Evolutionary conservation across 2,888 invertebrate genomes (phyloP).

Genomic region (Microchrysa polita): DNA sequence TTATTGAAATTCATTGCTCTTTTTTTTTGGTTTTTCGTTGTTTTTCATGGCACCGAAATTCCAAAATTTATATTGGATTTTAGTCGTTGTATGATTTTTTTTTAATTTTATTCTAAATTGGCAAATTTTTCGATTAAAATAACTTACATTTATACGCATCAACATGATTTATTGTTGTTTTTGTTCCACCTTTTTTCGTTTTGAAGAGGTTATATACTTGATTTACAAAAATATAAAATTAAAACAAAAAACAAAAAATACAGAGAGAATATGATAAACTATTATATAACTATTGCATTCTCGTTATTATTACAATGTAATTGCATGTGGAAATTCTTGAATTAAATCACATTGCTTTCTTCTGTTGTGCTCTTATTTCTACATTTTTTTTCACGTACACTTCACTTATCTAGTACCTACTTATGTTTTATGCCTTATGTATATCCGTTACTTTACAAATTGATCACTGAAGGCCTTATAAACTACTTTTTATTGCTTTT

Average conservation of each 20-base stretch:
- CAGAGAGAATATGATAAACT: too few relatives aligned
- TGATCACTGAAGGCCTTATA: conserved; percentile 51
- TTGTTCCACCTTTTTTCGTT: too few relatives aligned
- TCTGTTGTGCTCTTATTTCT: background rate
- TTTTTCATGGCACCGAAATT: background rate
- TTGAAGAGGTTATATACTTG: background rate
- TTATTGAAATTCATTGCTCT: conserved; percentile 24
- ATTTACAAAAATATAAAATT: background rate
- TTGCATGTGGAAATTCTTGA: conserved; percentile 7
- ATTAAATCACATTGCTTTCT: conserved; percentile 30
- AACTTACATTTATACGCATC: too few relatives aligned
- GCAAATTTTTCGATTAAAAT: too few relatives aligned
- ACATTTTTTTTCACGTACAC: conserved; percentile 16
- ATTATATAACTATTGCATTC: background rate
- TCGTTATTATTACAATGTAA: conserved; percentile 2
- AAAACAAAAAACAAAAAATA: too few relatives aligned
- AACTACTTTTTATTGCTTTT: conserved; percentile 62
- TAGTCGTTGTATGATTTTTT: too few relatives aligned
- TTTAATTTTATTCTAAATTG: too few relatives aligned
- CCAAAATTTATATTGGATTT: too few relatives aligned
- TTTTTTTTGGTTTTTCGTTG: conserved; percentile 25
- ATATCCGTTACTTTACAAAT: conserved; percentile 49
- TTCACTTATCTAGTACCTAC: background rate
- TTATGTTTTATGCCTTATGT: conserved; percentile 27
- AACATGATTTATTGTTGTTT: too few relatives aligned